Percentiles rank a stretch among this genome's conserved stretches.
These are phyloP conservation scores for Polymixis lichenea DNA, from an alignment of 2,888 invertebrate species.

Conservation along the genomic window DNA sequence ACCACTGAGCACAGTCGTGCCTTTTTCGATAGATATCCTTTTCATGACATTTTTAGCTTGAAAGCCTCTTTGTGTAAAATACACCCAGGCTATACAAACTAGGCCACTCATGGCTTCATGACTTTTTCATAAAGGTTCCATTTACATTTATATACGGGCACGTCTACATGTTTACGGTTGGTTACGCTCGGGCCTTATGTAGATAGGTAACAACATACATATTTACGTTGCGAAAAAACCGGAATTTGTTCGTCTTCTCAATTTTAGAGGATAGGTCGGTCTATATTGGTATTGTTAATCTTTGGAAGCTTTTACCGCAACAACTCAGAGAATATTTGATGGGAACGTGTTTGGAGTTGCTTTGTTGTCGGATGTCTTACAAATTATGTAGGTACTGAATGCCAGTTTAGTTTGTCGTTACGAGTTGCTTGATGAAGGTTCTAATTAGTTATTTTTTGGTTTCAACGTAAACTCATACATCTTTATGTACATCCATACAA, in stretches of 20 bases:
- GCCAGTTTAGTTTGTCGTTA: conserved; percentile 8
- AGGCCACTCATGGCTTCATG: conserved; percentile 61
- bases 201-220: conserved; percentile 46
- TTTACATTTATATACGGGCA: conserved; percentile 65
- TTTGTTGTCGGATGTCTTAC: conserved; percentile 22
- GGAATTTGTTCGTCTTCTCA: conserved; percentile 36
- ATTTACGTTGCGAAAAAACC: conserved; percentile 40
- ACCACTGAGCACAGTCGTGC: background rate
- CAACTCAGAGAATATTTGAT: conserved; percentile 48
- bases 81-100: conserved; percentile 52
- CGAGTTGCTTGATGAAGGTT: conserved; percentile 3
- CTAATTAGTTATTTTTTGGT: conserved; percentile 8
- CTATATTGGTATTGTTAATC: conserved; percentile 39
- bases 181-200: conserved; percentile 47
- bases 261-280: conserved; percentile 23
- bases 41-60: conserved; percentile 42
- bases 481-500: too few species aligned
- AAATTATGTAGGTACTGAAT: conserved; percentile 24
- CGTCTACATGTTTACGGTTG: conserved; percentile 55
- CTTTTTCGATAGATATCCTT: conserved; percentile 36
- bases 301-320: conserved; percentile 35
- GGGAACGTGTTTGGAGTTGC: conserved; percentile 14
- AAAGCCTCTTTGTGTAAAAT: conserved; percentile 56
- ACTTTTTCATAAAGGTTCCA: conserved; percentile 65
- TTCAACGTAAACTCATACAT: too few species aligned